Conservation (phyloP, 1,140 invertebrate genomes). For the Plodia interpunctella region DNA sequence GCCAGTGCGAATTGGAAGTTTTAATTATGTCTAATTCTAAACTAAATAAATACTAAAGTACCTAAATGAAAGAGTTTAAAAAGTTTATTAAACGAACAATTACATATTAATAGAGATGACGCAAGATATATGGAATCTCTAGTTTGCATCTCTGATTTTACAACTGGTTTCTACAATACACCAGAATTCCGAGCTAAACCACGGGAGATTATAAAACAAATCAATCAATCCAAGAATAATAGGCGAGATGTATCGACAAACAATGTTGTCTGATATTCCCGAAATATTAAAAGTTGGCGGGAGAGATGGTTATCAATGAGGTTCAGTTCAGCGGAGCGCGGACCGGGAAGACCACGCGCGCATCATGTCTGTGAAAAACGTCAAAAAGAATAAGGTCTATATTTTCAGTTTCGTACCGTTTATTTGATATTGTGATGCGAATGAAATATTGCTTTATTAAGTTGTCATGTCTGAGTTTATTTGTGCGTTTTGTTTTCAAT, state of each 20-base stretch:
- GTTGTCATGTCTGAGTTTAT: neutral
- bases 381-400: constrained; percentile 41
- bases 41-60: too few species aligned
- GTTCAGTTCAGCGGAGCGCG: constrained; percentile 46
- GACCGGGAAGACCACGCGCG: constrained; percentile 33
- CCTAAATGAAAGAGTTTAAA: too few species aligned
- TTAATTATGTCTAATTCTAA: too few species aligned
- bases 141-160: neutral
- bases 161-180: neutral
- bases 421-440: neutral
- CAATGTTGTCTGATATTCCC: constrained; percentile 12
- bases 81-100: too few species aligned
- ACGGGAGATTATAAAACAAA: neutral
- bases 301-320: constrained; percentile 23
- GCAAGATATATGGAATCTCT: neutral
- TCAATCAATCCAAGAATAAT: neutral
- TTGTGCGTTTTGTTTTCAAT: neutral
- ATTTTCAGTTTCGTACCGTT: neutral
- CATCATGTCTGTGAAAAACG: constrained; percentile 34
- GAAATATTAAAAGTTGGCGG: constrained; percentile 23
- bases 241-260: neutral
- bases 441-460: neutral
- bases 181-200: neutral
- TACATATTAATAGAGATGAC: too few species aligned
- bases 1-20: too few species aligned